phyloP scores from a whole-genome alignment of 2,888 invertebrate genomes.

The Labia minor region DNA sequence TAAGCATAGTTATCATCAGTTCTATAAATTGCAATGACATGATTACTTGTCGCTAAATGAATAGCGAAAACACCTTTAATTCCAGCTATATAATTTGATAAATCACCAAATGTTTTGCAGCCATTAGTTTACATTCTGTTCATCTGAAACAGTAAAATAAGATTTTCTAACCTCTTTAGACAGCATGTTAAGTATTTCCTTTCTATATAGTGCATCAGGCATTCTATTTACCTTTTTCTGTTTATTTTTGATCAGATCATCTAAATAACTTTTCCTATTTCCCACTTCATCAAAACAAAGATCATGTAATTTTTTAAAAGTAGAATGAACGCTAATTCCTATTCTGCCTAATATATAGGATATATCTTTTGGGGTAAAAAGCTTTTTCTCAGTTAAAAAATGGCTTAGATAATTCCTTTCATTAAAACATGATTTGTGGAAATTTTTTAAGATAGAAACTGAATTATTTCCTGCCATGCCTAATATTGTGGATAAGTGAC shows the following conservation, averaged over 20 bases:
- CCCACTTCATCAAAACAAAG: constrained; percentile 32
- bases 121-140: neutral
- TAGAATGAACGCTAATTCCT: constrained; percentile 28
- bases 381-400: constrained; percentile 29
- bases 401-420: constrained; percentile 31
- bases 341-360: constrained; percentile 28
- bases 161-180: constrained; percentile 28
- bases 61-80: constrained; percentile 18
- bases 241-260: constrained; percentile 28
- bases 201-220: constrained; percentile 27
- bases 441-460: constrained; percentile 30
- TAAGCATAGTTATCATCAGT: constrained; percentile 25
- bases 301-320: constrained; percentile 29
- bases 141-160: neutral
- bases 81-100: too few species aligned
- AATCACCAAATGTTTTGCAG: too few species aligned
- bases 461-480: constrained; percentile 31
- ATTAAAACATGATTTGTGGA: constrained; percentile 31
- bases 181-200: too few species aligned
- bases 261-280: constrained; percentile 31
- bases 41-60: constrained; percentile 17
- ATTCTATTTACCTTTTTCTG: constrained; percentile 26
- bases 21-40: too few species aligned
- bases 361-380: constrained; percentile 31
- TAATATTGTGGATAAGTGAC: constrained; percentile 31